phyloP scores from a whole-genome alignment of 2,888 invertebrate species.

The Lepidochrysops patricia region DNA sequence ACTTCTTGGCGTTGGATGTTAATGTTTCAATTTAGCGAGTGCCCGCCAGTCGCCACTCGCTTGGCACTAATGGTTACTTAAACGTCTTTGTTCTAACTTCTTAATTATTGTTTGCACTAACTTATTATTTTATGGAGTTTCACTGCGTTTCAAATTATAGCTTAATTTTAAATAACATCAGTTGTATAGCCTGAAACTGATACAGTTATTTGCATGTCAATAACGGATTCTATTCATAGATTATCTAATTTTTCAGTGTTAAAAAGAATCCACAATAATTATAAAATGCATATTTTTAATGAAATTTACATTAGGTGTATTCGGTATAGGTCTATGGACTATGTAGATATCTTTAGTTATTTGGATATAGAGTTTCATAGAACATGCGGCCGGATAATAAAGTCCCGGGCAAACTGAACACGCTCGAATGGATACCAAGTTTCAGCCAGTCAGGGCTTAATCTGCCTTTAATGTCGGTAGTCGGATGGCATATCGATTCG shows the following conservation, averaged over 20 bases:
- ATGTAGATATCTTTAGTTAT: not conserved
- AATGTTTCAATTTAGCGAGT: not conserved
- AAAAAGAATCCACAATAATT: too few relatives aligned
- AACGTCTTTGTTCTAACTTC: not conserved
- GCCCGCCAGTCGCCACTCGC: not conserved
- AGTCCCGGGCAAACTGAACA: not conserved
- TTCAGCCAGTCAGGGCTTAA: conserved; percentile 1
- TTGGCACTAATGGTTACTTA: not conserved
- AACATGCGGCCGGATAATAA: not conserved
- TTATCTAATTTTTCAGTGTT: too few relatives aligned
- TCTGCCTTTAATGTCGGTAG: not conserved
- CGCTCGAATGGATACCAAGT: conserved; percentile 5
- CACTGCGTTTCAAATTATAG: too few relatives aligned
- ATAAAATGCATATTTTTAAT: too few relatives aligned
- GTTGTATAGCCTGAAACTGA: too few relatives aligned
- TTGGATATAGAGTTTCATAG: not conserved
- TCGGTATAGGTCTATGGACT: too few relatives aligned
- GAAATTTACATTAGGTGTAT: too few relatives aligned
- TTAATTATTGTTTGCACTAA: not conserved
- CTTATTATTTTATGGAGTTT: not conserved
- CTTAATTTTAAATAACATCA: too few relatives aligned
- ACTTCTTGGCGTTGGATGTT: not conserved
- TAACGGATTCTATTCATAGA: too few relatives aligned
- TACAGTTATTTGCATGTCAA: too few relatives aligned
- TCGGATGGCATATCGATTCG: not conserved